Evolutionary conservation across 2,797 vertebrate species (phyloP).

Genomic region (Chelmon rostratus): DNA sequence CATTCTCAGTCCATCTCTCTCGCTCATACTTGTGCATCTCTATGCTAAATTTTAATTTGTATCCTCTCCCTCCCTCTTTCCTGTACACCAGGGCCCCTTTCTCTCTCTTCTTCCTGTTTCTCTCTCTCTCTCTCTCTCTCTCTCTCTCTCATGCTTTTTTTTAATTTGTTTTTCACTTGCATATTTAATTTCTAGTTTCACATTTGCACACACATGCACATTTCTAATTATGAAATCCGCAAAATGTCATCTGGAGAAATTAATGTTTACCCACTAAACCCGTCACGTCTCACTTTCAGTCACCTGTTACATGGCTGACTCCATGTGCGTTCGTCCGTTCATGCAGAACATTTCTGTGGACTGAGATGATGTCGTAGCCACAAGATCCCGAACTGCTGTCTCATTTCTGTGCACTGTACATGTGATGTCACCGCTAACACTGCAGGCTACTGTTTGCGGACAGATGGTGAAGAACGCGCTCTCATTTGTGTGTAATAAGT

Average conservation of each 20-base stretch:
- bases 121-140: neutral
- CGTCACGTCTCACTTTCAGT: neutral
- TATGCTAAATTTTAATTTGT: constrained; percentile 54
- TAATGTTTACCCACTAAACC: constrained; percentile 29
- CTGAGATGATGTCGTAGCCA: constrained; percentile 4
- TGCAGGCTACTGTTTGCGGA: constrained; percentile 48
- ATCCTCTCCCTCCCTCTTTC: constrained; percentile 27
- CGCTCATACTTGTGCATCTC: constrained; percentile 19
- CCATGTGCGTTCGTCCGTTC: constrained; percentile 4
- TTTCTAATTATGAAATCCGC: constrained; percentile 14
- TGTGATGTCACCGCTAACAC: constrained; percentile 44
- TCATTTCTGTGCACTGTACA: constrained; percentile 27
- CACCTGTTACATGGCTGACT: neutral
- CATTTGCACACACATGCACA: constrained; percentile 13
- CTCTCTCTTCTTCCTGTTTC: neutral
- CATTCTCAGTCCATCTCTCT: constrained; percentile 18
- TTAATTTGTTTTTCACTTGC: constrained; percentile 27
- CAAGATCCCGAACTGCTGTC: neutral
- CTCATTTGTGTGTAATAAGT: constrained; percentile 81
- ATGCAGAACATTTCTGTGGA: constrained; percentile 30
- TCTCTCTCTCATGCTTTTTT: constrained; percentile 3
- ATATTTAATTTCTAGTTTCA: constrained; percentile 21
- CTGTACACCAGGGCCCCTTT: neutral
- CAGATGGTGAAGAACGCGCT: constrained; percentile 72
- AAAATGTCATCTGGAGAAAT: constrained; percentile 33